Percentiles rank a stretch among this genome's conserved stretches.
Conservation (phyloP, 2,797 vertebrate species). For the Mus minutoides region DNA sequence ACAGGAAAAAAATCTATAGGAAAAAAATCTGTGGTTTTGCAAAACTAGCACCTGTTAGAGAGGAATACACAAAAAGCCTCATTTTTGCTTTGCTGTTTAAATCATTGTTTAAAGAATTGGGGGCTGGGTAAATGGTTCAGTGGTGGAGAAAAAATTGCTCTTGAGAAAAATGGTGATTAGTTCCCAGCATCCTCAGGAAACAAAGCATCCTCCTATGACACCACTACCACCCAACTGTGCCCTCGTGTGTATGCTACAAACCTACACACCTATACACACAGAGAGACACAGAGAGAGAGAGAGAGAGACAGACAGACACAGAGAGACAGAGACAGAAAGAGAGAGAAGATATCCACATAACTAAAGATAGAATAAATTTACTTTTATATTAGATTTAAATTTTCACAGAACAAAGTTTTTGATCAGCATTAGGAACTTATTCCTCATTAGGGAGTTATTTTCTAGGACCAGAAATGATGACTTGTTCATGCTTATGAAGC, state of each 20-base stretch:
- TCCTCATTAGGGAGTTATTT: neutral
- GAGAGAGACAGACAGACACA: neutral
- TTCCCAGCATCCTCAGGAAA: neutral
- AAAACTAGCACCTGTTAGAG: neutral
- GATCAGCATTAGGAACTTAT: neutral
- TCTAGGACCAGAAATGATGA: neutral
- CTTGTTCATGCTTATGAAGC: neutral
- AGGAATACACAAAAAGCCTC: neutral
- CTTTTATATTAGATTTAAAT: neutral
- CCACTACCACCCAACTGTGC: no score
- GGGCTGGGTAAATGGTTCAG: neutral
- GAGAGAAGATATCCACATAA: neutral
- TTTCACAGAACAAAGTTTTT: neutral
- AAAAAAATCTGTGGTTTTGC: neutral
- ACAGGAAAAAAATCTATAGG: neutral
- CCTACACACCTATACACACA: neutral
- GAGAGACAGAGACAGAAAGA: neutral
- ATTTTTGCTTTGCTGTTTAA: neutral
- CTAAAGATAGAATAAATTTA: neutral
- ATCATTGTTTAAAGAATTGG: slow-evolving; percentile 31
- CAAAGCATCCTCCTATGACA: neutral
- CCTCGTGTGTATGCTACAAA: no score
- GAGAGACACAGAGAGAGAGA: neutral
- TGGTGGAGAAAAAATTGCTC: neutral
- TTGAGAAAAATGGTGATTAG: neutral